Evolutionary conservation across 2,888 invertebrate species (phyloP).

Genomic region (Drosophila ezoana): DNA sequence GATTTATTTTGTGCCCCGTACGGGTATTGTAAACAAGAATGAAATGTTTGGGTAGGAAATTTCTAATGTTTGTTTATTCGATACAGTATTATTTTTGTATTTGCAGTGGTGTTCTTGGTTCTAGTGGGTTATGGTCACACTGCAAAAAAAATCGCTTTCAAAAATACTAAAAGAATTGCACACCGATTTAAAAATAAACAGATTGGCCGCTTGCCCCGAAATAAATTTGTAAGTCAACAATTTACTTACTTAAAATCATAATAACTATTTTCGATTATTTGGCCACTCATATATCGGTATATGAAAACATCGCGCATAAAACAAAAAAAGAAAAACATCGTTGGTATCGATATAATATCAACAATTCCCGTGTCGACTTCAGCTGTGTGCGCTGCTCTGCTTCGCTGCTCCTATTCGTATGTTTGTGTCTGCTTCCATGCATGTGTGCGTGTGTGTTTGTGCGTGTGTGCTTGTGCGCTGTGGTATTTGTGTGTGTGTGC

Average conservation of each 20-base stretch:
- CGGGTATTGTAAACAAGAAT: constrained; percentile 31
- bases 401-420: constrained; percentile 40
- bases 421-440: constrained; percentile 42
- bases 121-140: background rate
- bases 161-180: background rate
- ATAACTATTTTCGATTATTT: background rate
- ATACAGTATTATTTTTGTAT: constrained; percentile 3
- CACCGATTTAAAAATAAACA: too few species aligned
- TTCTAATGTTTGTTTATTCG: background rate
- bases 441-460: constrained; percentile 27
- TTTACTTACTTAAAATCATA: background rate
- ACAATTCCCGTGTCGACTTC: constrained; percentile 48
- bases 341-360: constrained; percentile 52
- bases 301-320: background rate
- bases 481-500: constrained; percentile 38
- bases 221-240: background rate
- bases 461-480: constrained; percentile 37
- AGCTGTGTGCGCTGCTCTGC: constrained; percentile 57
- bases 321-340: constrained; percentile 1
- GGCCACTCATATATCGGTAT: constrained; percentile 24
- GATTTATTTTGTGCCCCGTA: background rate
- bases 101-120: background rate
- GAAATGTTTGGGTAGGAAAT: constrained; percentile 13
- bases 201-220: too few species aligned
- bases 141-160: background rate